Base-by-base conservation (phyloP, 2,888 invertebrate species). In the Timema cristinae region DNA sequence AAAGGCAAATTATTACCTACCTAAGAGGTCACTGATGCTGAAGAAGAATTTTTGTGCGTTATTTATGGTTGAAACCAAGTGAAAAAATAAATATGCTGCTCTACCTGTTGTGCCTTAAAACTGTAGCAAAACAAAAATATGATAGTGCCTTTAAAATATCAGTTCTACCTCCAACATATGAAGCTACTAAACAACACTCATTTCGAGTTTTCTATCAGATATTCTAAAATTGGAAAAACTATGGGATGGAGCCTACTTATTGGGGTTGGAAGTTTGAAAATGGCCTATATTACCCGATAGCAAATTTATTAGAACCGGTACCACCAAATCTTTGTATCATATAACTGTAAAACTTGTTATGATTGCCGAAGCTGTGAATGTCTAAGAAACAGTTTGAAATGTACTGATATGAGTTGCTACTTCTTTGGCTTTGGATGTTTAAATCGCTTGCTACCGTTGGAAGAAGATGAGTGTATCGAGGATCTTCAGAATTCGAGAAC, bases 321-420 rank as follows among this genome's bases (percentile, higher is more conserved):
- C 56, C 56, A 56, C 11, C n/a, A 56, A 13, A 56, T 15, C 56
- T 56, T 56, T 1, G 56, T 11, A 10, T 56, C 56, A 16, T 56
- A 5, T 16, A 56, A 10, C 56, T 56, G 56, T 16, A 56, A 56
- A 56, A 56, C 56, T 56, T 1, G 56, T 56, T 10, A 16, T 56
- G 56, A 13, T 16, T 7, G n/a, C 2, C 56, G 56, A 56, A 11
- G 56, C 1, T 56, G 56, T 56, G 56, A 56, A 4, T 56, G 56
- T 56, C 56, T 56, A 56, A 56, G 56, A 13, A 56, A 56, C 56
- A 15, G 56, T 10, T 13, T 56, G n/a, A 56, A 56, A 11, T 56
- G 56, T 56, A 11, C 56, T 56, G 56, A 56, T 11, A 56, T 56
- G n/a, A 15, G 56, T 56, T 5, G 13, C 56, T 56, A 56, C 56